phyloP scores from a whole-genome alignment of 1,140 invertebrate genomes.

The Nephila pilipes region DNA sequence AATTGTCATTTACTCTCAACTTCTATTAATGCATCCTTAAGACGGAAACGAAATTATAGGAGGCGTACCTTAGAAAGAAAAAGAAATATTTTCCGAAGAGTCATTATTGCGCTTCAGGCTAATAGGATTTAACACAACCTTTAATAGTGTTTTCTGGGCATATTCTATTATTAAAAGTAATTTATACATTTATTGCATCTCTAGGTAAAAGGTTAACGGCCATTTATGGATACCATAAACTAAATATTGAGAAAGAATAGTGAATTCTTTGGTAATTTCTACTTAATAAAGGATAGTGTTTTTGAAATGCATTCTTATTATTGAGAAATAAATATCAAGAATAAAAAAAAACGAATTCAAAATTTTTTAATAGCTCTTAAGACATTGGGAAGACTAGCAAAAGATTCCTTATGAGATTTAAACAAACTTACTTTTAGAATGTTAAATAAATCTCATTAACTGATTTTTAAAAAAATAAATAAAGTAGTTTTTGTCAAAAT shows the following conservation, averaged over 20 bases:
- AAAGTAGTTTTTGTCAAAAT: too few species aligned
- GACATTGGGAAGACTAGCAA: too few species aligned
- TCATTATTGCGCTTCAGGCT: not conserved
- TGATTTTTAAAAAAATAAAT: too few species aligned
- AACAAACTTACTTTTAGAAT: too few species aligned
- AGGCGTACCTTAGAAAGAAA: not conserved
- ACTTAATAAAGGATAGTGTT: not conserved
- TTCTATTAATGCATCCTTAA: not conserved
- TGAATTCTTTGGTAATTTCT: not conserved
- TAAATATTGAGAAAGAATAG: not conserved
- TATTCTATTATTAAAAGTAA: not conserved
- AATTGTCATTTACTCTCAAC: conserved; percentile 17
- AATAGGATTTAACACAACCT: not conserved
- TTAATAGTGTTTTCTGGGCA: not conserved
- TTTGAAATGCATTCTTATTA: not conserved
- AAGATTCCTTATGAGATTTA: too few species aligned
- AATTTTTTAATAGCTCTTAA: too few species aligned
- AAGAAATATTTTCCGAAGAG: not conserved
- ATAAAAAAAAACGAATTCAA: too few species aligned
- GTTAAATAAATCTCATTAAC: too few species aligned
- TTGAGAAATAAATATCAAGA: too few species aligned
- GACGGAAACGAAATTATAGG: not conserved
- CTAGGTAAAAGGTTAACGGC: not conserved
- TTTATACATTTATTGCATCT: not conserved
- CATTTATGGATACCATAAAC: not conserved